Evolutionary conservation across 35 echinoderm and acorn worm genomes (phyloP), one percentile per base, ranked within the genome.

Genomic region (Patiria miniata): DNA sequence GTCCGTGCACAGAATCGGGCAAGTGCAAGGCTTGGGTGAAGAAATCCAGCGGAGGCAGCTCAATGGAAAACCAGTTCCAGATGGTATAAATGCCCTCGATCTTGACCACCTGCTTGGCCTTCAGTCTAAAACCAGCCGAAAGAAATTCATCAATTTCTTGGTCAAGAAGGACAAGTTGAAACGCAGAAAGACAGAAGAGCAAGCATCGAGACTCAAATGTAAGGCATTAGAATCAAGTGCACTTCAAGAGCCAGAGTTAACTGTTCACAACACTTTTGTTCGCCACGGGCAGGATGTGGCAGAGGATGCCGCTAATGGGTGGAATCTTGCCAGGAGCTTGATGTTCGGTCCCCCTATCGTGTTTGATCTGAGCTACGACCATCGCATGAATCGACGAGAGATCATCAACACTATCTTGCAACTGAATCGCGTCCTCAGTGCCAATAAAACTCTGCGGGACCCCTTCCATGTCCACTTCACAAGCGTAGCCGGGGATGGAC

Each of bases 291-390:
- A 32, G 34, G 21, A 18, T 73, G 26, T 73, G 19, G 26, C 65
- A 15, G 65, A 73, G 29, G 26, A 26, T 1, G 8, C 65, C 29
- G 65, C 65, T 73, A 30, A 36, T 73, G 10, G 14, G 65, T 73
- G 65, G 65, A 73, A 73, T 23, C 29, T 73, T 2, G 65, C 16
- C 65, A 22, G 65, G 26, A 23, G 65, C 29, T 73, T 73, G 65
- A 73, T 73, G 65, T 73, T 73, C 15, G 65, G 65, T 73, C 65
- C 23, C 26, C 65, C 65, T 7, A 36, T 73, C 26, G 34, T 73
- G 65, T 36, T 73, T 73, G 65, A 73, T 73, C 65, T 73, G 65
- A 73, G 65, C 65, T 73, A 73, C 65, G 65, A 73, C 8, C 26
- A 34, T 34, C 34, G 14, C 26, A 73, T 73, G 65, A 23, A 73